phyloP scores from a whole-genome alignment of 1,140 invertebrate genomes.

The Ips typographus region DNA sequence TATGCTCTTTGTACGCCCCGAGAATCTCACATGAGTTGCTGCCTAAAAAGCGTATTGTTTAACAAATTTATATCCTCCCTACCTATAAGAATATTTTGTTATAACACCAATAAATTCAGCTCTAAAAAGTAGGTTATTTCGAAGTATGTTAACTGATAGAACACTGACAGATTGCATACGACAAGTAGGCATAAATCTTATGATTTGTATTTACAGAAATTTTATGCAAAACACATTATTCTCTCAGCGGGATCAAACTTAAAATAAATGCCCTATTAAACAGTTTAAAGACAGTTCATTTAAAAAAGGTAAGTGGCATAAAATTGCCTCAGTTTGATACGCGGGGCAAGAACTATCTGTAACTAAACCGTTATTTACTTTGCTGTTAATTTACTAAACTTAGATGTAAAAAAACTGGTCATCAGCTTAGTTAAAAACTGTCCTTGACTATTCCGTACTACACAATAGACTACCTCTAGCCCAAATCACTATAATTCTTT shows the following conservation, averaged over 20 bases:
- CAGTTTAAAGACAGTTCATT: slow-evolving; percentile 32
- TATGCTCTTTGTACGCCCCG: slow-evolving; percentile 42
- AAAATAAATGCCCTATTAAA: slow-evolving; percentile 35
- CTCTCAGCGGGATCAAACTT: slow-evolving; percentile 30
- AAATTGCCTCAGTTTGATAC: slow-evolving; percentile 31
- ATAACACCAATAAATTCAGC: not conserved
- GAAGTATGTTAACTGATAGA: too few relatives aligned
- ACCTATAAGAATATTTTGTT: too few relatives aligned
- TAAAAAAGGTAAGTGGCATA: slow-evolving; percentile 34
- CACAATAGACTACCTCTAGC: slow-evolving; percentile 4
- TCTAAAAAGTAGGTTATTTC: too few relatives aligned
- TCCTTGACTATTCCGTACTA: slow-evolving; percentile 31
- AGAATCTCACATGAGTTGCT: slow-evolving; percentile 38
- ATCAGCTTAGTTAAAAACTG: slow-evolving; percentile 18
- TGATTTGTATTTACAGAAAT: slow-evolving; percentile 26
- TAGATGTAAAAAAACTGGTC: slow-evolving; percentile 22
- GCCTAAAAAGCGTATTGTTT: slow-evolving; percentile 38
- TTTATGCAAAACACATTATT: slow-evolving; percentile 25
- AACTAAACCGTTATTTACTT: slow-evolving; percentile 30
- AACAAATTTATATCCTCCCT: slow-evolving; percentile 38
- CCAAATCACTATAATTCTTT: slow-evolving; percentile 29
- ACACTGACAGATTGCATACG: slow-evolving; percentile 22
- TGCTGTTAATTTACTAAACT: slow-evolving; percentile 27
- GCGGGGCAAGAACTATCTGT: slow-evolving; percentile 29
- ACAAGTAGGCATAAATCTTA: slow-evolving; percentile 22